Conservation (phyloP, 2,113 vertebrate species). For the Condylura cristata region DNA sequence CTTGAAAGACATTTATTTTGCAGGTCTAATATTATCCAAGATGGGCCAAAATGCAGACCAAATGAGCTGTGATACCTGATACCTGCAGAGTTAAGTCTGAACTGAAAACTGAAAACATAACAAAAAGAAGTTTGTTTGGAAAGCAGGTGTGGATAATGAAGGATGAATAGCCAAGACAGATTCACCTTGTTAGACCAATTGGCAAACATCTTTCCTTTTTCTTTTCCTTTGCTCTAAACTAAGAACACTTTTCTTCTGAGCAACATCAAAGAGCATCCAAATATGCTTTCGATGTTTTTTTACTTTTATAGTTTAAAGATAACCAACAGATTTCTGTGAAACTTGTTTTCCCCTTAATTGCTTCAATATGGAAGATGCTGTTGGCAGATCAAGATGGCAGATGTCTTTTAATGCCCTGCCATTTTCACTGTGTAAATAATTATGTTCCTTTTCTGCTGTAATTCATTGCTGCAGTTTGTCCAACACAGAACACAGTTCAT, state of each 20-base stretch:
- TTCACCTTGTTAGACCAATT: not conserved
- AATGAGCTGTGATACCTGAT: not conserved
- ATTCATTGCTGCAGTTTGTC: constrained; percentile 4
- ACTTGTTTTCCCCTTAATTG: constrained; percentile 56
- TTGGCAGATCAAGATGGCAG: constrained; percentile 78
- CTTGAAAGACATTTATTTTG: not conserved
- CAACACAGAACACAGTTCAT: not conserved
- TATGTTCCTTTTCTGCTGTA: constrained; percentile 71
- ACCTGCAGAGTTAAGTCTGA: not conserved
- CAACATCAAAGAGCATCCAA: constrained; percentile 16
- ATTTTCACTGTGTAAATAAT: constrained; percentile 78
- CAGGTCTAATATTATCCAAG: not conserved
- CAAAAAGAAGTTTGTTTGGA: not conserved
- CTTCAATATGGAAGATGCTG: constrained; percentile 64
- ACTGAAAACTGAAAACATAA: not conserved
- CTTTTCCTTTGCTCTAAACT: not conserved
- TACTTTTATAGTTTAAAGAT: constrained; percentile 58
- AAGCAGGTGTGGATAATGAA: not conserved
- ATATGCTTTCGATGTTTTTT: constrained; percentile 58
- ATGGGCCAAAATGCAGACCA: not conserved
- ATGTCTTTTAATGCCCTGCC: constrained; percentile 74
- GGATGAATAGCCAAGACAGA: not conserved
- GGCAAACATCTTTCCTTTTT: not conserved
- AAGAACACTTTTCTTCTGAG: constrained; percentile 9
- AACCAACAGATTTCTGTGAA: constrained; percentile 61